A percentile compares a stretch with the other conserved stretches of the same genome.
phyloP scores from a whole-genome alignment of 92 coral and sea anemone species.

The Siderastrea radians region DNA sequence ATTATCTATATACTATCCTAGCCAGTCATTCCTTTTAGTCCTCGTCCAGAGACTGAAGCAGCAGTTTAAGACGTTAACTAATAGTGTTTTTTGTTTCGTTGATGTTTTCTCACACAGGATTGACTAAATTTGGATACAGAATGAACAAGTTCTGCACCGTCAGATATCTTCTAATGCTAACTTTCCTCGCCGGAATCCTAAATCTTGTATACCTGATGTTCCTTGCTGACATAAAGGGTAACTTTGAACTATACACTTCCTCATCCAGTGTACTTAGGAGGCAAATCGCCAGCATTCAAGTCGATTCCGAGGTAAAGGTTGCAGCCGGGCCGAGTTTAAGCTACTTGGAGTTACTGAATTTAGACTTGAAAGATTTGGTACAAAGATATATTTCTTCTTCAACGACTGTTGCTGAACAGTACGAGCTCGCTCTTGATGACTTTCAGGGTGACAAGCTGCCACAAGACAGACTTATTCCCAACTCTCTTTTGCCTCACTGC shows the following conservation, averaged over 20 bases:
- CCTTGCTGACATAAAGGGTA: constrained; percentile 35
- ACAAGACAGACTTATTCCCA: constrained; percentile 21
- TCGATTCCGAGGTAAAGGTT: constrained; percentile 53
- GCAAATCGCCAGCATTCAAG: constrained; percentile 86
- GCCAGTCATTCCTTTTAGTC: too few relatives aligned
- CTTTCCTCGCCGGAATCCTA: constrained; percentile 69
- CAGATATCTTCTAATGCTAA: constrained; percentile 51
- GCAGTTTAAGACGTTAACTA: too few relatives aligned
- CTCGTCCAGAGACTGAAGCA: too few relatives aligned
- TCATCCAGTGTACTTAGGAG: constrained; percentile 69
- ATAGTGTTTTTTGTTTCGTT: too few relatives aligned
- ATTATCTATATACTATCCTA: too few relatives aligned
- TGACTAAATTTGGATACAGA: constrained; percentile 5
- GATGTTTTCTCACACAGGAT: constrained; percentile 18
- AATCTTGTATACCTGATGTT: constrained; percentile 69
- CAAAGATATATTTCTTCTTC: constrained; percentile 79
- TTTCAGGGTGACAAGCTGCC: constrained; percentile 34
- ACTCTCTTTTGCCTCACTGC: constrained; percentile 40
- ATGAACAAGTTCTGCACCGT: constrained; percentile 34
- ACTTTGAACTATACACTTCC: constrained; percentile 34
- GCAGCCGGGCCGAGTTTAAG: constrained; percentile 52
- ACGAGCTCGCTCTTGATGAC: constrained; percentile 3
- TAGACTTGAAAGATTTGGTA: constrained; percentile 84
- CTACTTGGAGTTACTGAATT: constrained; percentile 79
- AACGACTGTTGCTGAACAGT: constrained; percentile 65